These are phyloP conservation scores for Lepus timidus DNA, from an alignment of 2,113 vertebrate species.

Conservation along the genomic window DNA sequence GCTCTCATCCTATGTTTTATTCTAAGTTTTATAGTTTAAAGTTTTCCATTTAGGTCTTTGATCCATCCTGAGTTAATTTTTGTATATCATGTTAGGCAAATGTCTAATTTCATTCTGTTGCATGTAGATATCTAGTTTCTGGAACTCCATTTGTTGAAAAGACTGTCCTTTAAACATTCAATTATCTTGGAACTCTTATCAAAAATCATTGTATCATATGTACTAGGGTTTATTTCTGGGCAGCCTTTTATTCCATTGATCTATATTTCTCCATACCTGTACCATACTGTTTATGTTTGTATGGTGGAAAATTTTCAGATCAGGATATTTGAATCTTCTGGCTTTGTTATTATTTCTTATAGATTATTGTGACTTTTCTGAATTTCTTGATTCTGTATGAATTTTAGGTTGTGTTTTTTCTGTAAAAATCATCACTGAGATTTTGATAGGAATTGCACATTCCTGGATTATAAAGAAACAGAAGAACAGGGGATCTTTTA, in stretches of 20 bases:
- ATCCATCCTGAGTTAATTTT: background rate
- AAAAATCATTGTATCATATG: background rate
- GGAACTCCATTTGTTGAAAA: background rate
- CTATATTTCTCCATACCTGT: background rate
- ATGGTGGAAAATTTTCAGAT: background rate
- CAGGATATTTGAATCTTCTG: background rate
- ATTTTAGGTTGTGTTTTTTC: background rate
- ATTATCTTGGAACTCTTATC: background rate
- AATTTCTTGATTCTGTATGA: background rate
- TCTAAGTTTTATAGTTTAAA: no score
- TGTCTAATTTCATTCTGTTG: background rate
- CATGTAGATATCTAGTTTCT: background rate
- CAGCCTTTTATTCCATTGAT: background rate
- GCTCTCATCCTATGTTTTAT: no score
- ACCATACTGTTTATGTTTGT: background rate
- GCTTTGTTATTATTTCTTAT: background rate
- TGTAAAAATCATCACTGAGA: background rate
- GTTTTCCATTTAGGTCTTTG: no score
- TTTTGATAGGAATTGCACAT: background rate
- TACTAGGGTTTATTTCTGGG: background rate
- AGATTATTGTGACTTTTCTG: background rate
- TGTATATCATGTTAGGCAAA: background rate
- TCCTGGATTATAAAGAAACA: background rate
- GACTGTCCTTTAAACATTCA: background rate
- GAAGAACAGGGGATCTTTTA: background rate